Evolutionary conservation across 2,797 vertebrate species (phyloP), one percentile per base, ranked within the genome.

Genomic region (Scolopax bukidnonensis): DNA sequence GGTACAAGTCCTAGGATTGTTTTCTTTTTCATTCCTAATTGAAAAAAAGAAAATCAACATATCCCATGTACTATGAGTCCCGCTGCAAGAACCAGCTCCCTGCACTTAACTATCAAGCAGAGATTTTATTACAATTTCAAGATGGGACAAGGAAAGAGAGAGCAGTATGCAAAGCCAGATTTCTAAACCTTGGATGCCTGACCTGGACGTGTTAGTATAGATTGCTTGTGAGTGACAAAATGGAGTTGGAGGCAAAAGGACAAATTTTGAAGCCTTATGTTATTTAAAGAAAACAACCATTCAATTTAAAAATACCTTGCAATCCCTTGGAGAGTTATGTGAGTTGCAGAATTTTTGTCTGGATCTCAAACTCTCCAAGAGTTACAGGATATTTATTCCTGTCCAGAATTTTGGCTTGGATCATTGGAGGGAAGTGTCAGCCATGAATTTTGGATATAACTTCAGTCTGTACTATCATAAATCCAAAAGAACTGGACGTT

Each of bases 401-500:
- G 76, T 90, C 8, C 12, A 90, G 73, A 95, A 78, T 82, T 90
- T 80, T 95, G 95, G 70, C 94, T 91, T 91, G 76, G 67, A 33
- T 48, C 12, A 2, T 86, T 90, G 73, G 33, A 73, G 73, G 54
- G 69, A 94, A 92, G 73, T 84, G 13, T 81, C 87, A 91, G 91
- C 61, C 94, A 91, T 81, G 63, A 87, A 83, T 93, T 96, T 92
- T 97, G 96, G 95, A 96, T 74, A 56, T 78, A 83, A 83, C 64
- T 93, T 84, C 87, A 96, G 94, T 92, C 85, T 91, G 28, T 73
- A 56, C n/a, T 81, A 95, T 96, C 69, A 27, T 92, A 95, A 93
- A 93, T 96, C 84, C 76, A 84, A 92, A 95, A 96, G 95, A 90
- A 96, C 96, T 91, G 91, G 87, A 95, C 6, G 89, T 96, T 91